Percentiles rank a stretch among this genome's conserved stretches.
These are phyloP conservation scores for Mormyrops attenuatus DNA, from an alignment of 2,797 vertebrate species.

Conservation along the genomic window DNA sequence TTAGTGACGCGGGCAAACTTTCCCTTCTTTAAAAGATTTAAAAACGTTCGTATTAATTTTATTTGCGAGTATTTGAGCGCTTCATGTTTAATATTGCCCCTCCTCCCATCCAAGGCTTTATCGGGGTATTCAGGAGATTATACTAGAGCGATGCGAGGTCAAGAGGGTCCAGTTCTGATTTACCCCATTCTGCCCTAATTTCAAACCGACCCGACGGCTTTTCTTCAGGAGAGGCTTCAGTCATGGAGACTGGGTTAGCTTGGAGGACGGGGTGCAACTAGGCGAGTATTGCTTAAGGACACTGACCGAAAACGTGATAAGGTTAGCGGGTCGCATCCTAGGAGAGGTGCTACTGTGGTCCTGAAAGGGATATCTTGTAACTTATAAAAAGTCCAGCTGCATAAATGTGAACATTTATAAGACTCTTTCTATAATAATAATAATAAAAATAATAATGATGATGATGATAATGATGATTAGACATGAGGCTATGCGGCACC, in stretches of 20 bases:
- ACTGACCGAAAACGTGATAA: not conserved
- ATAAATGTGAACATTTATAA: not conserved
- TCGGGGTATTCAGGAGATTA: not conserved
- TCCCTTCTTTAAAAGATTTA: not conserved
- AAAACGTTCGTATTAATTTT: not conserved
- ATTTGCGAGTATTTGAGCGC: not conserved
- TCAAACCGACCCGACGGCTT: not conserved
- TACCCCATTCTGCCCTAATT: not conserved
- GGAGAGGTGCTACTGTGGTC: not conserved
- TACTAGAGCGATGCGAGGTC: not conserved
- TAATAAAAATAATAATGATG: not conserved
- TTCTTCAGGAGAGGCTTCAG: not conserved
- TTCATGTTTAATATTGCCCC: not conserved
- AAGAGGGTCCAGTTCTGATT: not conserved
- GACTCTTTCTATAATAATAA: not conserved
- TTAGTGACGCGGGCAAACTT: not conserved
- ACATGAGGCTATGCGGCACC: not conserved
- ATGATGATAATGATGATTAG: not conserved
- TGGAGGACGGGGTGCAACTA: not conserved
- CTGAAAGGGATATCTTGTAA: not conserved
- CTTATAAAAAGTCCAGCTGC: not conserved
- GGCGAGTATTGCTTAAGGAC: not conserved
- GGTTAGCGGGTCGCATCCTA: not conserved
- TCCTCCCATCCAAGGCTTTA: not conserved
- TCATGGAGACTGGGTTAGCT: not conserved